Evolutionary conservation across 30 jellyfish, hydroid and myxozoan species (phyloP), one percentile per base, ranked within the genome.

Genomic region (Hydra vulgaris): DNA sequence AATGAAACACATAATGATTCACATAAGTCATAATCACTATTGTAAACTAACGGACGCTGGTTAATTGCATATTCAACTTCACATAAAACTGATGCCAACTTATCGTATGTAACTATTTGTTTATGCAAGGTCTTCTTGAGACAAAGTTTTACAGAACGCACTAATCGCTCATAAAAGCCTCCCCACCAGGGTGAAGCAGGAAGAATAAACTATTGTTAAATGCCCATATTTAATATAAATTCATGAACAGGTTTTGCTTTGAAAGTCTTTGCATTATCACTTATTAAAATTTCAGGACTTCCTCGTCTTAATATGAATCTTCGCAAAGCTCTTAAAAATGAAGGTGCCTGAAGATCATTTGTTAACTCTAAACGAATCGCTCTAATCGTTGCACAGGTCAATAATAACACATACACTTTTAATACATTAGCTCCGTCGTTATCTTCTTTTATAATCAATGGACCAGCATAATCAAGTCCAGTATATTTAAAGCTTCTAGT

Each of bases 341-440:
- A 21, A 16, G 1, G 61, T 3, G 82, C 85, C 17, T 80, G 27
- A n/a, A 83, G 67, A n/a, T 88, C 95, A 0, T 85, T 84, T 18
- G 72, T 86, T 53, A 88, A 56, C 70, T 88, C 96, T 16, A 88
- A 54, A 54, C 83, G 96, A 7, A 79, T 17, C 15, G 91, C 95
- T 1, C 88, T 75, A 53, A 77, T 79, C 18, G 78, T 7, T 21
- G 83, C 76, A 87, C 95, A 82, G 21, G 69, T 79, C 77, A 87
- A 82, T 73, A 75, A 70, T 40, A 73, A 55, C 21, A 82, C 54
- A 66, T 82, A 82, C 23, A 55, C 84, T 66, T 87, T 87, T 25
- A 76, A 21, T 8, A 40, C 61, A 40, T 40, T 40, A 40, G 61
- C 61, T 40, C 70, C 66, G 5, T 73, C 68, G 67, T 20, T 26